Evolutionary conservation across 2,113 vertebrate species (phyloP).

Genomic region (Carassius auratus): DNA sequence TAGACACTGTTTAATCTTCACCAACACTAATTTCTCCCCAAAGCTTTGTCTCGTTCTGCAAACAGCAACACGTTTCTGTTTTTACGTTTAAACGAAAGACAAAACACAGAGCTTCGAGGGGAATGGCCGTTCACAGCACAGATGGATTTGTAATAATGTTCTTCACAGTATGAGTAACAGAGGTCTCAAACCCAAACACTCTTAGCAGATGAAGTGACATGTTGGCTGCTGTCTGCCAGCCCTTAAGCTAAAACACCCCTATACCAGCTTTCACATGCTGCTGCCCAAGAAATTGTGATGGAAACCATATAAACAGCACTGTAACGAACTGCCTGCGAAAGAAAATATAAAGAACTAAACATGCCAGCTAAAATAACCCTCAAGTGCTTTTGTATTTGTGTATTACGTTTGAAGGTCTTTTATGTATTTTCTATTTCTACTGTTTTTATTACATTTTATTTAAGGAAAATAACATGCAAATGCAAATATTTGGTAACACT

Average conservation of each 20-base stretch:
- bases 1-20: conserved; percentile 15
- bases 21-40: not conserved
- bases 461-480: not conserved
- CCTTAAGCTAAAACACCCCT: conserved; percentile 4
- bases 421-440: not conserved
- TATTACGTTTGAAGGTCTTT: not conserved
- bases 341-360: not conserved
- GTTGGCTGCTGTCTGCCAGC: conserved; percentile 14
- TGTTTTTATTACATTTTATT: not conserved
- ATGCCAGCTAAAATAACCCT: not conserved
- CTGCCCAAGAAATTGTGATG: conserved; percentile 15
- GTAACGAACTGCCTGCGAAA: not conserved
- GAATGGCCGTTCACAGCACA: not conserved
- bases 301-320: conserved; percentile 27
- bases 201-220: conserved; percentile 40
- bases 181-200: conserved; percentile 27
- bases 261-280: conserved; percentile 37
- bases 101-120: conserved; percentile 3
- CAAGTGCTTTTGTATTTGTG: not conserved
- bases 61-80: not conserved
- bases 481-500: not conserved
- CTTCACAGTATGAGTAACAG: conserved; percentile 15
- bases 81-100: conserved; percentile 15
- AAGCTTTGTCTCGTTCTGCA: not conserved
- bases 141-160: conserved; percentile 28